Base-by-base conservation (phyloP, 1,140 invertebrate genomes). In the Scylla paramamosain region DNA sequence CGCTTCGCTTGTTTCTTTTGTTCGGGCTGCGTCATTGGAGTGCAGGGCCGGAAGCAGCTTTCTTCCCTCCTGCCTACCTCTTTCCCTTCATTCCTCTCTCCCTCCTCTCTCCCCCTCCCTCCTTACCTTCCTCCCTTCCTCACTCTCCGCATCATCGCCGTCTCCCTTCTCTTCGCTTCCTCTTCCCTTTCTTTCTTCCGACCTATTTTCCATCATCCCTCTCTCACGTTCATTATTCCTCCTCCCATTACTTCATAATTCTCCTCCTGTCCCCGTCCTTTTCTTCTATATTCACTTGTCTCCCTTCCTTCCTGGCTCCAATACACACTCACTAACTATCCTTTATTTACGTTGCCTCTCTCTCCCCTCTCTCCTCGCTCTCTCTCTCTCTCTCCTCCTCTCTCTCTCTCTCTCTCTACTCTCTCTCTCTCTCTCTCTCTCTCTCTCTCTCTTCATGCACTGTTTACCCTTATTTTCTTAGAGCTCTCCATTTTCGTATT, bases 1-100 rank as follows among this genome's bases (percentile, higher is more conserved):
- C 67, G 67, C 67, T 77, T 77, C 67, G 67, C 67, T 77, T 77
- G 25, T n/a, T 77, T 77, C 67, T 77, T 77, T 77, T 77, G 67
- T 77, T 77, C 67, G n/a, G 20, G 67, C 67, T 77, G 16, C 20
- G 67, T 77, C 67, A 77, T 77, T 77, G 67, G 67, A 77, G 67
- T 77, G 25, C 52, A 59, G 52, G 52, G 52, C 52, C 52, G 12
- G 12, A n/a, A n/a, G 67, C 67, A 77, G 25, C 20, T 20, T n/a
- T 77, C 67, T 20, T 77, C 67, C 67, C 67, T 77, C 67, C 67
- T 59, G 52, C 16, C 52, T 59, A 16, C 52, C 52, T 59, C 52
- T 20, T 20, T 59, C 52, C 52, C 52, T 59, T 59, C 52, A 59
- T 59, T 59, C 52, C 52, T 8, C 10, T 77, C 67, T n/a, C 67